Conservation (phyloP, 2,113 vertebrate species). For the Eolophus roseicapilla region DNA sequence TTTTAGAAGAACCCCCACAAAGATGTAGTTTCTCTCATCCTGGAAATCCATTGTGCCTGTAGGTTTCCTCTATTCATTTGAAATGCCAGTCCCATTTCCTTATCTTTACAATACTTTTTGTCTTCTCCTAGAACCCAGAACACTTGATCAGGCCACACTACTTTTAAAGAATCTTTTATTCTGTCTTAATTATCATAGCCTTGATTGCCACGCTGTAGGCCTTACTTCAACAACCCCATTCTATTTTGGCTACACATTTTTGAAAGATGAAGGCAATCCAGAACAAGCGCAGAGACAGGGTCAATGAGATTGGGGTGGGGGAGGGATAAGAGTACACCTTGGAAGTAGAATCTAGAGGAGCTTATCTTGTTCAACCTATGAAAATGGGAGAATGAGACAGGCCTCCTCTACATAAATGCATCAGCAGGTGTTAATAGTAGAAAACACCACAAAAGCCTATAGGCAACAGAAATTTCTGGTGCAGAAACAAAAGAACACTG, state of each 20-base stretch:
- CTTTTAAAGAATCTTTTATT: background rate
- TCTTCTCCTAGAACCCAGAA: background rate
- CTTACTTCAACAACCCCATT: background rate
- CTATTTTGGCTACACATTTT: background rate
- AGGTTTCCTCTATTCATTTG: background rate
- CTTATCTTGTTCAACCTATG: background rate
- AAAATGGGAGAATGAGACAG: background rate
- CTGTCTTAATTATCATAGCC: background rate
- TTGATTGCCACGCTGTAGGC: background rate
- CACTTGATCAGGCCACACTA: background rate
- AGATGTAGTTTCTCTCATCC: background rate
- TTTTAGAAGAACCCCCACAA: background rate
- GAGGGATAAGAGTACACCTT: background rate
- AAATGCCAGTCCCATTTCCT: background rate
- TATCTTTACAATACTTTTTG: background rate
- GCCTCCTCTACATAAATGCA: background rate
- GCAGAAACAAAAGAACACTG: background rate
- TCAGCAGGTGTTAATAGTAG: background rate
- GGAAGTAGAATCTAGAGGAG: background rate
- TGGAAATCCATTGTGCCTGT: background rate
- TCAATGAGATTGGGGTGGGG: fast-evolving
- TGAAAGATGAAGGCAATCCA: background rate
- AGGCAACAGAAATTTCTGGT: background rate
- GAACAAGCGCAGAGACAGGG: background rate
- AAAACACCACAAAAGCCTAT: background rate